A percentile compares a stretch with the other conserved stretches of the same genome.
Evolutionary conservation across 2,888 invertebrate species (phyloP).

Genomic region (Agrochola litura): DNA sequence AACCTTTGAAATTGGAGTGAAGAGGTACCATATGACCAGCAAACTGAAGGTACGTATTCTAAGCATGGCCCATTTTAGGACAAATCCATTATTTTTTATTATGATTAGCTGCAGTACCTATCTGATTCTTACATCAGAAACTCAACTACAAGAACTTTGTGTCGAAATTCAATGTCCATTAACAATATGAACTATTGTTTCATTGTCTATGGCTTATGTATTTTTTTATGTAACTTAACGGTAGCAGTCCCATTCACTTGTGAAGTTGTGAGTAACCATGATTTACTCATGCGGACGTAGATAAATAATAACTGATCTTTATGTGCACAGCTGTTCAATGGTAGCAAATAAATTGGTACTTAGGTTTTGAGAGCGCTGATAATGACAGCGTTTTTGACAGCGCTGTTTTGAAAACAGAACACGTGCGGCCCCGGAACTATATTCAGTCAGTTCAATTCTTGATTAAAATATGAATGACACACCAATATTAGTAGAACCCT

Average conservation of each 20-base stretch:
- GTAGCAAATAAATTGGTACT: neutral
- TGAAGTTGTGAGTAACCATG: constrained; percentile 22
- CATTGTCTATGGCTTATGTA: constrained; percentile 53
- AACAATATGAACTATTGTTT: constrained; percentile 67
- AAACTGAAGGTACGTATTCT: neutral
- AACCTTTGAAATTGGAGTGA: neutral
- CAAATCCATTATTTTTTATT: neutral
- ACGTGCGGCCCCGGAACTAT: neutral
- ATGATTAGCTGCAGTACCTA: neutral
- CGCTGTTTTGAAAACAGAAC: neutral
- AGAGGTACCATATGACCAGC: neutral
- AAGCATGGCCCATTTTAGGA: neutral
- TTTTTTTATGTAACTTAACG: constrained; percentile 56
- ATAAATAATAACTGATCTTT: constrained; percentile 39
- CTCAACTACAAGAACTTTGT: constrained; percentile 37
- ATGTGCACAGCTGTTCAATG: constrained; percentile 36
- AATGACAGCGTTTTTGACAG: no score
- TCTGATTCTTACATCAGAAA: constrained; percentile 15
- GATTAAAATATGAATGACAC: neutral
- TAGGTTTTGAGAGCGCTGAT: neutral
- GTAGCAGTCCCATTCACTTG: constrained; percentile 56
- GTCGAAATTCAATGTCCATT: constrained; percentile 51
- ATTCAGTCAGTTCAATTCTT: no score
- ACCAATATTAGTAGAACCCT: no score
- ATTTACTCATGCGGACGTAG: constrained; percentile 13